Percentiles rank a stretch among this genome's conserved stretches.
phyloP scores from a whole-genome alignment of 2,888 invertebrate genomes.

The Acrobeloides nanus region DNA sequence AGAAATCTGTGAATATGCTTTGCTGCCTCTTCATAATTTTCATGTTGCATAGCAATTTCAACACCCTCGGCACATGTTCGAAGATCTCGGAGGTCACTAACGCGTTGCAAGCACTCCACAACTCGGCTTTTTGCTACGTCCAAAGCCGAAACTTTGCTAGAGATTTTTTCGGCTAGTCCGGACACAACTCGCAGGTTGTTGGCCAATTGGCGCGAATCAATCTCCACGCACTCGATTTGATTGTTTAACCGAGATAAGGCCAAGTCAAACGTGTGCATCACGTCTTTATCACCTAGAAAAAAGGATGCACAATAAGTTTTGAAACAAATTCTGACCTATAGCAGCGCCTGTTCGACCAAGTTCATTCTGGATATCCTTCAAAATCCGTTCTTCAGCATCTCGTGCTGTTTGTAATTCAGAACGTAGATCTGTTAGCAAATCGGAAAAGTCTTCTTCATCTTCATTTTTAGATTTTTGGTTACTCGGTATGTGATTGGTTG shows the following conservation, averaged over 20 bases:
- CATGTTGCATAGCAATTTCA: conserved; percentile 79
- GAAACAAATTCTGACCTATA: conserved; percentile 11
- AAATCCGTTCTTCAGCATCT: conserved; percentile 34
- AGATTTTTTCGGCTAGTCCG: conserved; percentile 43
- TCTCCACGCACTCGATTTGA: conserved; percentile 58
- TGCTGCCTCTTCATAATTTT: conserved; percentile 93
- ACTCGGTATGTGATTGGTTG: no score
- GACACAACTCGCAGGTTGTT: conserved; percentile 65
- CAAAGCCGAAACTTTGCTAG: conserved; percentile 78
- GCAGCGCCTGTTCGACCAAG: conserved; percentile 6
- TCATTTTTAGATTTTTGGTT: no score
- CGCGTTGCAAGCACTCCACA: conserved; percentile 83
- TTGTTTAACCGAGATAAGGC: conserved; percentile 28
- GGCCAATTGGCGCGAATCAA: conserved; percentile 73
- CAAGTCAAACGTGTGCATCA: not conserved
- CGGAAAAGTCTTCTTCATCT: conserved; percentile 19
- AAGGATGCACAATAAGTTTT: not conserved
- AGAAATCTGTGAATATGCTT: conserved; percentile 76
- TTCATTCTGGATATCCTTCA: conserved; percentile 30
- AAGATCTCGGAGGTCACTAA: conserved; percentile 61
- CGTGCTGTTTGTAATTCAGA: conserved; percentile 28
- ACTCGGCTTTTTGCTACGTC: conserved; percentile 87
- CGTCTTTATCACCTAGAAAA: no score
- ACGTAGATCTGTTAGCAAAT: conserved; percentile 31
- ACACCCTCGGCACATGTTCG: conserved; percentile 84